phyloP scores from a whole-genome alignment of 2,888 invertebrate genomes.

The Drosophila neonasuta region DNA sequence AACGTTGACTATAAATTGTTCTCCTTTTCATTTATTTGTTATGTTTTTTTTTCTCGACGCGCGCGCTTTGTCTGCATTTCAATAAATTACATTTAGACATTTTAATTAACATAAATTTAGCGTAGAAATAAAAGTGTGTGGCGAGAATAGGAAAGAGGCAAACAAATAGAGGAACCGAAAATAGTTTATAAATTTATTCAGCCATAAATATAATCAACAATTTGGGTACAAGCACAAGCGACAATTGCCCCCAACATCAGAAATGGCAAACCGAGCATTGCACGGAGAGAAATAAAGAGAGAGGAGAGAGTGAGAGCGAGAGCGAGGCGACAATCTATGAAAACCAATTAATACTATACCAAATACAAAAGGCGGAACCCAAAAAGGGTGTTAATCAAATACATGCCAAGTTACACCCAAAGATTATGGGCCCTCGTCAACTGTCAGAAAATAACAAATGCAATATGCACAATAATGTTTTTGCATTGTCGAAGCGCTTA shows the following conservation, averaged over 20 bases:
- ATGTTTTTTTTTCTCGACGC: conserved; percentile 24
- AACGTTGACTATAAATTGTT: conserved; percentile 28
- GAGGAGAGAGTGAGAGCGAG: too few species aligned
- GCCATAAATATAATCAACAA: conserved; percentile 48
- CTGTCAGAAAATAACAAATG: conserved; percentile 46
- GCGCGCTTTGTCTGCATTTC: conserved; percentile 41
- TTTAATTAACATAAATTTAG: conserved; percentile 74
- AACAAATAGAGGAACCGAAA: conserved; percentile 34
- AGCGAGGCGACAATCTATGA: conserved; percentile 21
- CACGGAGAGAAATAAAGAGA: neutral
- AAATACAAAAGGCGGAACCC: conserved; percentile 37
- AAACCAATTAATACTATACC: conserved; percentile 54
- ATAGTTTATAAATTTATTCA: conserved; percentile 53
- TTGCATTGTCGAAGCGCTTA: conserved; percentile 30
- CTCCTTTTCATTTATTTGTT: neutral
- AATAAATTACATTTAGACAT: conserved; percentile 59
- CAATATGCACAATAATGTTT: conserved; percentile 4
- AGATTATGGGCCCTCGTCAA: conserved; percentile 24
- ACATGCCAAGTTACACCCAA: conserved; percentile 17
- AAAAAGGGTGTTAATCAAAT: conserved; percentile 62
- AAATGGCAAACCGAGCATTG: conserved; percentile 8
- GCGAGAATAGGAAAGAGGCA: conserved; percentile 19
- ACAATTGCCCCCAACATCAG: conserved; percentile 29
- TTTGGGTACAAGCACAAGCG: conserved; percentile 22
- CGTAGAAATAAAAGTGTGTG: conserved; percentile 51